A percentile compares a stretch with the other conserved stretches of the same genome.
Evolutionary conservation across 2,888 invertebrate genomes (phyloP).

Genomic region (Melolontha melolontha): DNA sequence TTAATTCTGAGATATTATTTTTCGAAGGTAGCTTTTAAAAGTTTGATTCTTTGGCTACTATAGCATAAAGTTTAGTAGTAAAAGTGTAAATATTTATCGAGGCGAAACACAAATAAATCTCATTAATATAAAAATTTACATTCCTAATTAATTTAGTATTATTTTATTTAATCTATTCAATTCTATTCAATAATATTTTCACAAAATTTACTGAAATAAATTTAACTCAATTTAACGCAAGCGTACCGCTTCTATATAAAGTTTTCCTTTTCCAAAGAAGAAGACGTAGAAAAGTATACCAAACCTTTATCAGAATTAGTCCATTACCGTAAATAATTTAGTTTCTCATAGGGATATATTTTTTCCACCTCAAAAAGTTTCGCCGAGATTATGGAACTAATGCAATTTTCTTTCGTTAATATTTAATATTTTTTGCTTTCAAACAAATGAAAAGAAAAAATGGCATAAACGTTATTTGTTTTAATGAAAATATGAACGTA

Average conservation of each 20-base stretch:
- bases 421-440: constrained; percentile 16
- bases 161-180: no score
- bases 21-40: no score
- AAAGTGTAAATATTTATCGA: no score
- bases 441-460: neutral
- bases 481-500: no score
- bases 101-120: no score
- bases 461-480: no score
- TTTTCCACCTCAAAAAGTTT: constrained; percentile 19
- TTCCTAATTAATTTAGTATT: no score
- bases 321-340: constrained; percentile 60
- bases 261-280: neutral
- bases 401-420: constrained; percentile 35
- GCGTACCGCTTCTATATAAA: neutral
- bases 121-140: no score
- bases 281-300: constrained; percentile 53
- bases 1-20: no score
- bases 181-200: no score
- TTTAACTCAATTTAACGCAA: neutral
- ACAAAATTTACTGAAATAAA: neutral
- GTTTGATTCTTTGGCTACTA: no score
- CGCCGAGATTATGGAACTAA: constrained; percentile 33
- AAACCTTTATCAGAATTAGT: constrained; percentile 61
- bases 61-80: no score
- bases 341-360: constrained; percentile 38